Evolutionary conservation across 2,113 vertebrate genomes (phyloP), one percentile per base, ranked within the genome.

Genomic region (Pangasianodon hypophthalmus): DNA sequence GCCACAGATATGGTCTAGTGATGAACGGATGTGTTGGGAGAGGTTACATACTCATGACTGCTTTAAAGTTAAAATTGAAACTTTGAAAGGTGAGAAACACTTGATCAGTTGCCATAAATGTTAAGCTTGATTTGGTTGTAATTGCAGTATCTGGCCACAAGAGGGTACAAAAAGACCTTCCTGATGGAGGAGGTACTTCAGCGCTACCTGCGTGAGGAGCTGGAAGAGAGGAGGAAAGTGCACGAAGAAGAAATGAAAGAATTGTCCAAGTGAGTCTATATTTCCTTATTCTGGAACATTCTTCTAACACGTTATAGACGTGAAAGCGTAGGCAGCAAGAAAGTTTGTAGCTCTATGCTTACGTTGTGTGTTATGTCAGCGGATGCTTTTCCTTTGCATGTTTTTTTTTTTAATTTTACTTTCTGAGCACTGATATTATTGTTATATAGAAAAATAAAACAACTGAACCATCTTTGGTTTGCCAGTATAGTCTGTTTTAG

Each of bases 211-310:
- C 95, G 95, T 62, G 97, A 97, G 9, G 98, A 98, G 87, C 95
- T 98, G 90, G 95, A 94, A 6, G 97, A 98, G 91, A 96, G 98
- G 92, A 98, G 96, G 94, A 98, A 97, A 93, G 95, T 98, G 91
- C 96, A 97, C 44, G 97, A 98, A 89, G 98, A 98, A 93, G 98
- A 98, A 95, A 97, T 98, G 96, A 97, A 95, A 84, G 97, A 98
- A 92, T 95, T 98, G 26, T 97, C 97, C 82, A 97, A 98, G 98
- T 98, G 90, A 96, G 97, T 92, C 32, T 13, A 11, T n/a, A 7
- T 8, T 71, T 73, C 5, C n/a, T 71, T 32, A 1, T 69, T 81
- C n/a, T 32, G 26, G 16, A 37, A 41, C 10, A 0, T 82, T 54
- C n/a, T 83, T n/a, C 29, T 50, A 41, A 32, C 16, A 32, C 6